Percentiles rank a stretch among this genome's conserved stretches.
phyloP scores from a whole-genome alignment of 1,140 invertebrate species.

The Homalodisca vitripennis region DNA sequence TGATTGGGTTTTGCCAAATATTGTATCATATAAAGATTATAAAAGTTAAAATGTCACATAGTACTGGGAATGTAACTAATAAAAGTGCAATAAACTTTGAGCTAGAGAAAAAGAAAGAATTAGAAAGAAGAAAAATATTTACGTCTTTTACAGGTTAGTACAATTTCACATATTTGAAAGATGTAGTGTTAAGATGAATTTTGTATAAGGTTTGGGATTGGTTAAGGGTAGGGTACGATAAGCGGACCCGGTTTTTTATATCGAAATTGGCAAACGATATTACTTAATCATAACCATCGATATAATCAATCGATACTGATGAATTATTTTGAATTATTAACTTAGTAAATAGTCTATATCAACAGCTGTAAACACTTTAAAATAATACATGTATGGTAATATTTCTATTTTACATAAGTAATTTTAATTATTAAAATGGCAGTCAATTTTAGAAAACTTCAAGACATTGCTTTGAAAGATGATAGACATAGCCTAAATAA shows the following conservation, averaged over 20 bases:
- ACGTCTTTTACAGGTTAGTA: slow-evolving; percentile 11
- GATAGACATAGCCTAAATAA: no score
- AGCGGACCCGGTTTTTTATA: background rate
- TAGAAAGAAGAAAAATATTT: slow-evolving; percentile 15
- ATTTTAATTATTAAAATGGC: no score
- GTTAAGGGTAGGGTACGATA: background rate
- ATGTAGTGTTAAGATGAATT: background rate
- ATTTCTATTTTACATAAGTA: no score
- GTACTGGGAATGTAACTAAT: background rate
- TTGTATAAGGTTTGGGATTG: background rate
- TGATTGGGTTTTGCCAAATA: no score
- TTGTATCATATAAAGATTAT: no score
- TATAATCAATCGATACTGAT: background rate
- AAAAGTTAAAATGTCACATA: background rate
- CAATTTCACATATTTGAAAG: background rate
- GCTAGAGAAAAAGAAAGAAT: slow-evolving; percentile 8
- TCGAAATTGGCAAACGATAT: background rate
- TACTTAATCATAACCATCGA: background rate
- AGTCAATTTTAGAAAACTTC: no score
- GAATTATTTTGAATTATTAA: background rate
- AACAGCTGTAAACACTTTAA: no score
- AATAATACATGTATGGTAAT: no score
- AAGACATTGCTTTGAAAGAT: no score
- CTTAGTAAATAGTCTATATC: no score
- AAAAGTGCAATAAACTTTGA: background rate